These are phyloP conservation scores for Limenitis camilla DNA, from an alignment of 2,888 invertebrate species.

Conservation along the genomic window DNA sequence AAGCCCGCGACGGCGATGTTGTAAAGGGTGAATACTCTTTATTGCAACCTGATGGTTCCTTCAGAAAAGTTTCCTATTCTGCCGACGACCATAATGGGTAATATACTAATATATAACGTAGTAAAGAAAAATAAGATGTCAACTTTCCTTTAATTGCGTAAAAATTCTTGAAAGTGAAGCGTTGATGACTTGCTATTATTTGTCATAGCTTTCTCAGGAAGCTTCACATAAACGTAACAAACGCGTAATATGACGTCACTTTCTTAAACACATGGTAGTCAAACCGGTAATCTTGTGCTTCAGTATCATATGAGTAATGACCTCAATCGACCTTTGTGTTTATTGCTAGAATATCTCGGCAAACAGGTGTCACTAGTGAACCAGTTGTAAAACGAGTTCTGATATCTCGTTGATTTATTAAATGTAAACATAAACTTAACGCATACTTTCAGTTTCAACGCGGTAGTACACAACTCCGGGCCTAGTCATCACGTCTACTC, in stretches of 20 bases:
- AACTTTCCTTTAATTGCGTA: conserved; percentile 51
- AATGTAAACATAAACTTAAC: conserved; percentile 14
- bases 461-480: conserved; percentile 66
- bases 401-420: conserved; percentile 17
- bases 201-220: conserved; percentile 37
- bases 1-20: conserved; percentile 75
- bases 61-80: conserved; percentile 76
- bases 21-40: conserved; percentile 79
- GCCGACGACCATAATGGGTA: conserved; percentile 76
- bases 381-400: conserved; percentile 40
- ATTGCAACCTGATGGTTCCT: conserved; percentile 75
- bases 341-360: conserved; percentile 18
- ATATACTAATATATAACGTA: conserved; percentile 16
- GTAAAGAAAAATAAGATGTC: conserved; percentile 14
- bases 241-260: conserved; percentile 37
- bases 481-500: conserved; percentile 43
- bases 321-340: conserved; percentile 48
- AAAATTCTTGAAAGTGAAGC: conserved; percentile 28
- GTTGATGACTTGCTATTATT: conserved; percentile 30
- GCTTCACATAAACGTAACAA: conserved; percentile 38
- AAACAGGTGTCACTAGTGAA: conserved; percentile 39
- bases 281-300: conserved; percentile 48
- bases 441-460: conserved; percentile 62
- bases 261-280: conserved; percentile 52
- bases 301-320: conserved; percentile 52